phyloP scores from a whole-genome alignment of 2,888 invertebrate genomes.

The Cetonia aurata region DNA sequence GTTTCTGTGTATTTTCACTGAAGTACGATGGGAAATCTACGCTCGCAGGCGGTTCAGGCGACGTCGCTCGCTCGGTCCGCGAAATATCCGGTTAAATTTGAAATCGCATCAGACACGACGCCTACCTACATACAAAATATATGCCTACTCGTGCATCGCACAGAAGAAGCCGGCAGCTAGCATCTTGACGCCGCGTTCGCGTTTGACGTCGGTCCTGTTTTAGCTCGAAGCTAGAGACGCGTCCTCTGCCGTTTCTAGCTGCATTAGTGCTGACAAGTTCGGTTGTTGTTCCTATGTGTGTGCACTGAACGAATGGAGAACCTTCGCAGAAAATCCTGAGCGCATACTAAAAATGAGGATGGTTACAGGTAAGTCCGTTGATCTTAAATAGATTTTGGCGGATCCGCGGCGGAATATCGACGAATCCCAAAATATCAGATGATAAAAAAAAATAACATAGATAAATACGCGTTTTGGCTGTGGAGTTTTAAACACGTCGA shows the following conservation, averaged over 20 bases:
- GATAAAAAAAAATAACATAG: no score
- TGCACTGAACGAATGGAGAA: slow-evolving; percentile 55
- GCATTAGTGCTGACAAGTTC: slow-evolving; percentile 45
- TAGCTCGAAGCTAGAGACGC: slow-evolving; percentile 53
- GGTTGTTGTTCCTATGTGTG: slow-evolving; percentile 50
- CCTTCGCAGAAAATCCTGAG: slow-evolving; percentile 50
- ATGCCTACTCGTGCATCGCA: neutral
- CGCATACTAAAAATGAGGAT: slow-evolving; percentile 55
- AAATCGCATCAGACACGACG: slow-evolving; percentile 17
- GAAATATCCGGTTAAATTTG: slow-evolving; percentile 30
- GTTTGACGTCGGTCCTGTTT: slow-evolving; percentile 55
- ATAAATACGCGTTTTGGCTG: no score
- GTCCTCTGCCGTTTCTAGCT: slow-evolving; percentile 50
- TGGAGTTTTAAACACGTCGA: no score
- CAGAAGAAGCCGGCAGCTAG: slow-evolving; percentile 47
- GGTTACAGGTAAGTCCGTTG: slow-evolving; percentile 56
- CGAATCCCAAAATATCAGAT: no score
- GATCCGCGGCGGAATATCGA: neutral
- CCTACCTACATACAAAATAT: neutral
- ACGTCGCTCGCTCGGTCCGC: neutral
- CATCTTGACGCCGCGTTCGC: slow-evolving; percentile 50
- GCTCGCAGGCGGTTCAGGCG: slow-evolving; percentile 6
- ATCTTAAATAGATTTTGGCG: slow-evolving; percentile 8
- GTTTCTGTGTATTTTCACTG: neutral
- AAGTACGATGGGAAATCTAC: slow-evolving; percentile 20